A percentile compares a stretch with the other conserved stretches of the same genome.
Conservation (phyloP, 2,113 vertebrate species). For the Tiliqua scincoides region DNA sequence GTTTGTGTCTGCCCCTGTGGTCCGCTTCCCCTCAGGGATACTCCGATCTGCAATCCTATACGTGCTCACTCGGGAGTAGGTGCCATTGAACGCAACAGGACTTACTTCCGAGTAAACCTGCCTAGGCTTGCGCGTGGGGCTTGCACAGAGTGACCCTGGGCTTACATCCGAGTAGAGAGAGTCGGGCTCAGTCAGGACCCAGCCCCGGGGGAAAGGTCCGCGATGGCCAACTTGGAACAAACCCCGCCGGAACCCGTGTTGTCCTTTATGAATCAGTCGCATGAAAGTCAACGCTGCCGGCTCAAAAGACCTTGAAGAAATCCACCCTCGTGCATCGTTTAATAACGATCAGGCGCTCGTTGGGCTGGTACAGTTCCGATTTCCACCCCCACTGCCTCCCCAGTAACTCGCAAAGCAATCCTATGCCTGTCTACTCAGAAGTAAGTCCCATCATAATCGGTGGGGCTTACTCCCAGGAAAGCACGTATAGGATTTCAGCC, state of each 20-base stretch:
- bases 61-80: not conserved
- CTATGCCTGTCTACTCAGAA: too few species aligned
- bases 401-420: slow-evolving; percentile 15
- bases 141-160: too few species aligned
- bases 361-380: slow-evolving; percentile 38
- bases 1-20: not conserved
- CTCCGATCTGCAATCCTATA: not conserved
- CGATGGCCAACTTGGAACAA: too few species aligned
- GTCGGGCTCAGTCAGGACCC: too few species aligned
- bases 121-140: too few species aligned
- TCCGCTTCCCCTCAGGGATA: not conserved
- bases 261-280: not conserved
- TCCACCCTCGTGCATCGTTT: slow-evolving; percentile 37
- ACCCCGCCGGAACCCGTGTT: not conserved
- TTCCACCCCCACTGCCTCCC: not conserved
- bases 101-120: not conserved
- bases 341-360: slow-evolving; percentile 23
- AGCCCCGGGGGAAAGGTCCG: too few species aligned
- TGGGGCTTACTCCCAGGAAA: too few species aligned
- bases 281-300: not conserved
- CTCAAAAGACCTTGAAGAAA: slow-evolving; percentile 10
- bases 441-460: too few species aligned
- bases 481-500: too few species aligned
- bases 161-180: not conserved
- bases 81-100: not conserved